Conservation (phyloP, 2,888 invertebrate genomes). For the Anoncus sp. region DNA sequence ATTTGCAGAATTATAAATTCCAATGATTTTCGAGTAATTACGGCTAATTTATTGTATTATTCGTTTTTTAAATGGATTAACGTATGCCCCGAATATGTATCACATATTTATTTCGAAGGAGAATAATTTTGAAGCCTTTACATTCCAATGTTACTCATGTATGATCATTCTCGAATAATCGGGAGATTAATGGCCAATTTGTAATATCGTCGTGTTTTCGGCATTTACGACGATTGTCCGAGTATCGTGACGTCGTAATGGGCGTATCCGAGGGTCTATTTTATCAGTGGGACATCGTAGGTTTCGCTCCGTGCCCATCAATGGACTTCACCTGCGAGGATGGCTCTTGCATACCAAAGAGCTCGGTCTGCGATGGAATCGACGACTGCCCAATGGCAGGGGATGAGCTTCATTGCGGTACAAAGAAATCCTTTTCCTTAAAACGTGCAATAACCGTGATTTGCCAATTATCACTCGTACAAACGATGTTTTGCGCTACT, state of each 20-base stretch:
- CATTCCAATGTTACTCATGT: not conserved
- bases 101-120: not conserved
- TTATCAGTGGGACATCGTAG: conserved; percentile 76
- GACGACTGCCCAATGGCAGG: conserved; percentile 87
- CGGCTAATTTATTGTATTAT: not conserved
- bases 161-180: not conserved
- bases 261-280: conserved; percentile 70
- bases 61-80: not conserved
- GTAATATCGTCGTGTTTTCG: not conserved
- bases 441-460: conserved; percentile 30
- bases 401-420: conserved; percentile 82
- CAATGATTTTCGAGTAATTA: not conserved
- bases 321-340: conserved; percentile 89
- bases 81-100: too few species aligned
- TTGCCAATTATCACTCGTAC: conserved; percentile 19
- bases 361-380: conserved; percentile 89
- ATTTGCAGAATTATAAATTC: not conserved
- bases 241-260: conserved; percentile 67
- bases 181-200: not conserved
- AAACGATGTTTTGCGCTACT: conserved; percentile 16
- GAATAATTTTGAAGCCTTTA: not conserved
- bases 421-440: conserved; percentile 68
- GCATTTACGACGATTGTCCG: conserved; percentile 47
- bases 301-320: conserved; percentile 82
- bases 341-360: conserved; percentile 89